Evolutionary conservation across 2,888 invertebrate genomes (phyloP).

Genomic region (Pristionchus mayeri): DNA sequence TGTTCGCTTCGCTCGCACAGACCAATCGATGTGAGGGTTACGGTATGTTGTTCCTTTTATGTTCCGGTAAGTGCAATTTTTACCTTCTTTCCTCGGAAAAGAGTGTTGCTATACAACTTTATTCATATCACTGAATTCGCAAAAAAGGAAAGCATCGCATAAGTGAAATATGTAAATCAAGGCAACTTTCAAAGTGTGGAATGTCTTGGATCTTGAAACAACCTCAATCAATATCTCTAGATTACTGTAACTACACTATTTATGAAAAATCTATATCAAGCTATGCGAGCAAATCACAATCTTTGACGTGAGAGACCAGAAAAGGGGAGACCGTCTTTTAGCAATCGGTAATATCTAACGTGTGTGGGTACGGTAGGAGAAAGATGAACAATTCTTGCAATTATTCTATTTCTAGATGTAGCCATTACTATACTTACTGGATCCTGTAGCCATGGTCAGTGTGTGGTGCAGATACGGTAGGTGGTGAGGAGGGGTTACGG

Average conservation of each 20-base stretch:
- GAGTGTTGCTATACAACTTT: conserved; percentile 3
- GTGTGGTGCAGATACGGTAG: background rate
- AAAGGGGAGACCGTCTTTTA: background rate
- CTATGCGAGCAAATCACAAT: background rate
- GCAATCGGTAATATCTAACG: background rate
- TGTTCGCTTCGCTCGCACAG: conserved; percentile 48
- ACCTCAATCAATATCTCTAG: conserved; percentile 4
- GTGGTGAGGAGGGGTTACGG: background rate
- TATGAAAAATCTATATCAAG: background rate
- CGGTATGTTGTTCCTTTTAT: too few species aligned
- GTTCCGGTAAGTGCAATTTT: too few species aligned
- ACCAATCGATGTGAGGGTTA: background rate
- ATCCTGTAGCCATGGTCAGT: background rate
- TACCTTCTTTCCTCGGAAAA: too few species aligned
- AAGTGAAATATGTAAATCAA: conserved; percentile 20
- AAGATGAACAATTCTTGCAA: background rate
- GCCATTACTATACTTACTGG: background rate
- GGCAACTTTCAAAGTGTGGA: conserved; percentile 32
- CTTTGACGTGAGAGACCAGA: conserved; percentile 16
- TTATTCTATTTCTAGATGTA: background rate
- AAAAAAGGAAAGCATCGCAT: background rate
- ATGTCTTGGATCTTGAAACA: conserved; percentile 29
- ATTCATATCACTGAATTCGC: background rate
- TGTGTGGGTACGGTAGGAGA: background rate
- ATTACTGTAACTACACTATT: background rate